Evolutionary conservation across 2,888 invertebrate genomes (phyloP), one percentile per base, ranked within the genome.

Genomic region (Gisinianus flammeolus): DNA sequence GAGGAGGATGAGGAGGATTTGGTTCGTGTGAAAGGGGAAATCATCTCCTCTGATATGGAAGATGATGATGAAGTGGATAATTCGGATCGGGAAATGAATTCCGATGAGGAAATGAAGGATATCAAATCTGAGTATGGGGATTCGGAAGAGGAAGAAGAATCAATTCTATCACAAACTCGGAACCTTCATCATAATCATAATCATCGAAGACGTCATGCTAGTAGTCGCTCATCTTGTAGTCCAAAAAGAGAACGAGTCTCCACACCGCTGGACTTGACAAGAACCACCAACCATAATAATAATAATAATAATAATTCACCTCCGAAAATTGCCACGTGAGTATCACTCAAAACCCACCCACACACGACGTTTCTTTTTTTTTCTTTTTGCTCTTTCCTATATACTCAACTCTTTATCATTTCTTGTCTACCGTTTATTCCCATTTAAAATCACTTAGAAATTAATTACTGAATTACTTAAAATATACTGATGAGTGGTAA

Each of bases 231-330:
- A 12, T 84, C 84, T 26, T 81, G 81, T 77, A 77, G 82, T 80
- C 82, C 82, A 72, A 82, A 82, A 68, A 56, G 78, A 70, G 81
- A 80, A 64, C 75, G 82, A 35, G 82, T 82, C 24, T 79, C 81
- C 31, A 84, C 84, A 52, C 84, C 84, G 6, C 77, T 84, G 58
- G 84, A 84, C 78, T 79, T 84, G 52, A 83, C 84, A 62, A 73
- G 82, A 54, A 78, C 74, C 62, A 81, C 82, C 44, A 77, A 78
- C 76, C 44, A 72, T 28, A 56, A 72, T 30, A 72, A 71, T 54
- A n/a, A n/a, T n/a, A n/a, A n/a, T n/a, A n/a, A n/a, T n/a, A n/a
- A 67, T 12, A 81, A 80, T 71, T 80, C 82, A 71, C 81, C 83
- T 33, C 72, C 78, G 10, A 78, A 78, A 69, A 78, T 78, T 69